phyloP scores from a whole-genome alignment of 2,888 invertebrate genomes.

The Euplexia lucipara region DNA sequence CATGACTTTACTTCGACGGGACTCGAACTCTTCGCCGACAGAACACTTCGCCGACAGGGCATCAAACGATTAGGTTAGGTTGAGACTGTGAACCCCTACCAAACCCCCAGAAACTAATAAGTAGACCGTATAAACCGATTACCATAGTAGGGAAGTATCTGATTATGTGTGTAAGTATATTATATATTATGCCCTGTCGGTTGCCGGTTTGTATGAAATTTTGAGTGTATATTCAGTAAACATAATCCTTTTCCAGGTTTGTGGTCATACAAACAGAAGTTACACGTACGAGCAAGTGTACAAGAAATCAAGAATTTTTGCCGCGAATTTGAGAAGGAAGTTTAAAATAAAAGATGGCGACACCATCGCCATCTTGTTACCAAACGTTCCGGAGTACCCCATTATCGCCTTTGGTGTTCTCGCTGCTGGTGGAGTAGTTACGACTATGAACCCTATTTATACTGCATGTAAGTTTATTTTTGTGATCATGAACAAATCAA shows the following conservation, averaged over 20 bases:
- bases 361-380: slow-evolving; percentile 92
- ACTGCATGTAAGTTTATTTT: slow-evolving; percentile 87
- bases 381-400: slow-evolving; percentile 94
- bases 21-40: no score
- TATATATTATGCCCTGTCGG: no score
- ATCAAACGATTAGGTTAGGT: no score
- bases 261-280: slow-evolving; percentile 92
- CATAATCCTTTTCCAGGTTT: slow-evolving; percentile 91
- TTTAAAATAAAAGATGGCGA: slow-evolving; percentile 92
- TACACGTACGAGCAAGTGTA: slow-evolving; percentile 93
- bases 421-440: slow-evolving; percentile 92
- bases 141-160: no score
- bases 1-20: no score
- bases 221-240: no score
- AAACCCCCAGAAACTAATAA: no score
- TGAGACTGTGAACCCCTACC: no score
- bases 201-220: no score
- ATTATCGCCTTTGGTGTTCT: slow-evolving; percentile 91
- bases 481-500: neutral
- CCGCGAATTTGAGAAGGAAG: slow-evolving; percentile 91
- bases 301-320: slow-evolving; percentile 90
- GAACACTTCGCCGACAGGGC: no score
- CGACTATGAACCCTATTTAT: slow-evolving; percentile 94
- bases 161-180: no score
- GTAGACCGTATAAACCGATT: no score